Evolutionary conservation across 2,797 vertebrate species (phyloP), one percentile per base, ranked within the genome.

Genomic region (Pachyuromys duprasi): DNA sequence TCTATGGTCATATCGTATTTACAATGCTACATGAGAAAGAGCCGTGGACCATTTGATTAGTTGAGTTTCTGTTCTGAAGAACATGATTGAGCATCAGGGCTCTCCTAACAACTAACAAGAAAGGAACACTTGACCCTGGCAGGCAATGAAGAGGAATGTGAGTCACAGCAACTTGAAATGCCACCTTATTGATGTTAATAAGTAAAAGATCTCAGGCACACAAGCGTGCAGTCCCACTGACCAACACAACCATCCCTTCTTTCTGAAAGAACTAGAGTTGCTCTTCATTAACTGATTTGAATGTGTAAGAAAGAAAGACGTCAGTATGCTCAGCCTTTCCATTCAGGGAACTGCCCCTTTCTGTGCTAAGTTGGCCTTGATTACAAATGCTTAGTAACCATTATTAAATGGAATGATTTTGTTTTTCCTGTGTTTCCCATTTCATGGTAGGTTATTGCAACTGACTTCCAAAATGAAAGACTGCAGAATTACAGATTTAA

Each of bases 331-430:
- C 45, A 36, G 26, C 82, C 60, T 89, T 95, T 80, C 57, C 36
- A 24, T 78, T 69, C 55, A 70, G 55, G 84, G 63, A 72, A 74
- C 70, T 36, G 53, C 33, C 70, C 39, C 60, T 93, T 86, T 91
- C 70, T 78, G 33, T 65, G 74, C 65, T 82, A 39, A 67, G 36
- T 33, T 95, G 62, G n/a, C 91, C 86, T 94, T 86, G 80, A 80
- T 82, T 81, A 91, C 95, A 81, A 69, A 93, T 70, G 67, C 53
- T 92, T 75, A 88, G 83, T 74, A 80, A 82, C 65, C 62, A 75
- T 57, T 28, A 94, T 74, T 81, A 96, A 97, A 97, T 14, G 95
- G 62, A 95, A 75, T 1, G 24, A 89, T 72, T 95, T 97, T 95
- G 80, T 55, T 84, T 96, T 96, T 39, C 89, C 83, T 67, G 9